Evolutionary conservation across 2,113 vertebrate genomes (phyloP).

Genomic region (Erpornis zantholeuca): DNA sequence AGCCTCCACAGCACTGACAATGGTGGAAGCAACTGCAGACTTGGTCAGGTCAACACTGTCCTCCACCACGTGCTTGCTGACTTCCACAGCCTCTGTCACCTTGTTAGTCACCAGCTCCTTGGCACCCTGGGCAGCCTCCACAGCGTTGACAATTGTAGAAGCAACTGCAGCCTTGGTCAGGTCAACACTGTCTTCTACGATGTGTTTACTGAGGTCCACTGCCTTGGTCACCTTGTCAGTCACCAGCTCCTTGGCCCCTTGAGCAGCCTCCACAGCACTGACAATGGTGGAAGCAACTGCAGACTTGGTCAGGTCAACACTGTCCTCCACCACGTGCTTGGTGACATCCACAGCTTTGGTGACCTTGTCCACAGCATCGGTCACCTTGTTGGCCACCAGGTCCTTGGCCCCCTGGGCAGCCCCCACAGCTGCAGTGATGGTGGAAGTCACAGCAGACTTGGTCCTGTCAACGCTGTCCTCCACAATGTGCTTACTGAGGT

Average conservation of each 20-base stretch:
- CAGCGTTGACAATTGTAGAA: background rate
- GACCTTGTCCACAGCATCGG: background rate
- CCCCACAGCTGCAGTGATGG: conserved; percentile 68
- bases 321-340: conserved; percentile 75
- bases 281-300: conserved; percentile 70
- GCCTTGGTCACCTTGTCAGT: conserved; percentile 54
- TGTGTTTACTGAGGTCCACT: conserved; percentile 55
- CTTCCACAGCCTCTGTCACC: conserved; percentile 62
- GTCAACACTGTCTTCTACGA: conserved; percentile 73
- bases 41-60: conserved; percentile 81
- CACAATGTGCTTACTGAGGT: conserved; percentile 60
- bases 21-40: conserved; percentile 75
- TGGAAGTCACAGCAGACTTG: conserved; percentile 75
- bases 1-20: conserved; percentile 77
- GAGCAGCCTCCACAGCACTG: conserved; percentile 48
- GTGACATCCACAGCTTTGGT: conserved; percentile 34
- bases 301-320: conserved; percentile 79
- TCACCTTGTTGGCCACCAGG: conserved; percentile 50
- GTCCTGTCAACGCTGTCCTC: conserved; percentile 80
- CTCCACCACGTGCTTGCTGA: conserved; percentile 71
- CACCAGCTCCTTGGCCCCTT: conserved; percentile 8
- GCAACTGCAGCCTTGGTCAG: conserved; percentile 66
- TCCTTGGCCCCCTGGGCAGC: conserved; percentile 25
- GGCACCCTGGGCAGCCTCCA: background rate
- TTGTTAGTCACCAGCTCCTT: conserved; percentile 40